Evolutionary conservation across 2,113 vertebrate species (phyloP).

Genomic region (Falcunculus frontatus): DNA sequence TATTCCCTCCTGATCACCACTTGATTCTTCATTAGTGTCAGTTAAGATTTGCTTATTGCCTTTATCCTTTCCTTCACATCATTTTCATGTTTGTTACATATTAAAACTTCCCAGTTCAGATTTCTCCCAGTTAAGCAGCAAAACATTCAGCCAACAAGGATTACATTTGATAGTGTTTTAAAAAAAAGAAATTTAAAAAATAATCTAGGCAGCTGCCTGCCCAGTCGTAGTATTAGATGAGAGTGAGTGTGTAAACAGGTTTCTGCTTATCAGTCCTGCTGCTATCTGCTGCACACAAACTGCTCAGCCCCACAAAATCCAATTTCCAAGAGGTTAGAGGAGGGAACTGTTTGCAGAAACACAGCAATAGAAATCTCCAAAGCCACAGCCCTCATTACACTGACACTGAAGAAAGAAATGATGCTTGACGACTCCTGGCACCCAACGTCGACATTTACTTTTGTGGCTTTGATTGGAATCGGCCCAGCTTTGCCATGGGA

Average conservation of each 20-base stretch:
- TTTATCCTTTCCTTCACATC: not conserved
- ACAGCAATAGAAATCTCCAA: conserved; percentile 40
- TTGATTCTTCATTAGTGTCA: not conserved
- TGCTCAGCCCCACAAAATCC: conserved; percentile 54
- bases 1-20: not conserved
- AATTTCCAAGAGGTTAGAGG: conserved; percentile 58
- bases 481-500: not conserved
- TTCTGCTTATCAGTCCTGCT: conserved; percentile 51
- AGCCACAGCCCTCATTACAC: conserved; percentile 35
- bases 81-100: not conserved
- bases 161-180: not conserved
- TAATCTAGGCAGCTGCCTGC: not conserved
- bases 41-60: not conserved
- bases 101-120: not conserved
- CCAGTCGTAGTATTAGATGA: not conserved
- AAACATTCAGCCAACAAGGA: not conserved
- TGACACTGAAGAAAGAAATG: conserved; percentile 31
- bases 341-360: conserved; percentile 57
- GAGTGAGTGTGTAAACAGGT: conserved; percentile 47
- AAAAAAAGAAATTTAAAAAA: not conserved
- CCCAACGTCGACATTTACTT: conserved; percentile 14
- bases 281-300: conserved; percentile 58
- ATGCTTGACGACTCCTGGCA: conserved; percentile 28
- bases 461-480: conserved; percentile 15
- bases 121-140: not conserved